Evolutionary conservation across 2,888 invertebrate species (phyloP).

Genomic region (Embidobia sp.): DNA sequence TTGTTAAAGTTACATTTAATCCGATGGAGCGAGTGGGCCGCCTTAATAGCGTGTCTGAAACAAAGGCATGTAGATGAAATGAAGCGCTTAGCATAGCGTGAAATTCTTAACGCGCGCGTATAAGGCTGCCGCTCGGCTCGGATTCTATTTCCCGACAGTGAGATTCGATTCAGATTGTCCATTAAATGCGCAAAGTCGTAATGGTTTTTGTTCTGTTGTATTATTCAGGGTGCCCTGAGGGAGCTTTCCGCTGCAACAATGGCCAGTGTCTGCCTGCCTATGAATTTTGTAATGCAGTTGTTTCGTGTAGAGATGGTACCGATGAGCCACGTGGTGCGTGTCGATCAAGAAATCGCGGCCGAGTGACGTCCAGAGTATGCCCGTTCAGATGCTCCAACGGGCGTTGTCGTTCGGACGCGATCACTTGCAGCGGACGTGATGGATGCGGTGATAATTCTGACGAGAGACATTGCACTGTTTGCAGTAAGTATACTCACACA

Average conservation of each 20-base stretch:
- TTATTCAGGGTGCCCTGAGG: constrained; percentile 86
- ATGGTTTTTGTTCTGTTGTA: constrained; percentile 75
- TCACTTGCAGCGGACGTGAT: constrained; percentile 94
- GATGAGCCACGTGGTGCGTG: constrained; percentile 88
- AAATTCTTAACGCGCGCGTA: constrained; percentile 46
- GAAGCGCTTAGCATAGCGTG: constrained; percentile 12
- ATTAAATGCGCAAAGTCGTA: constrained; percentile 44
- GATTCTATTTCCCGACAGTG: constrained; percentile 27
- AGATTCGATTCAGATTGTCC: constrained; percentile 47
- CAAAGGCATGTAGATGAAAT: constrained; percentile 41
- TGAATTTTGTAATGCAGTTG: constrained; percentile 95
- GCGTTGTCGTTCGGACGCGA: constrained; percentile 93
- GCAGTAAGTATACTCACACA: constrained; percentile 89
- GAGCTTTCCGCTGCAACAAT: constrained; percentile 92
- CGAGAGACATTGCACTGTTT: constrained; percentile 91
- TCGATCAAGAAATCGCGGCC: constrained; percentile 79
- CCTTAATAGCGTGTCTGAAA: constrained; percentile 5
- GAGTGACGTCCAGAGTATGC: constrained; percentile 85
- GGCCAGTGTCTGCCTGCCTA: constrained; percentile 95
- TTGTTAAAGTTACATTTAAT: constrained; percentile 21
- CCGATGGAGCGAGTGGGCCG: constrained; percentile 1
- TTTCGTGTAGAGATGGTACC: constrained; percentile 93
- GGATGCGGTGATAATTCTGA: constrained; percentile 96
- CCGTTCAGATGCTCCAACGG: constrained; percentile 94
- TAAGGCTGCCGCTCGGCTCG: constrained; percentile 34